phyloP scores from a whole-genome alignment of 1,140 invertebrate species.

The Dendroctonus valens region DNA sequence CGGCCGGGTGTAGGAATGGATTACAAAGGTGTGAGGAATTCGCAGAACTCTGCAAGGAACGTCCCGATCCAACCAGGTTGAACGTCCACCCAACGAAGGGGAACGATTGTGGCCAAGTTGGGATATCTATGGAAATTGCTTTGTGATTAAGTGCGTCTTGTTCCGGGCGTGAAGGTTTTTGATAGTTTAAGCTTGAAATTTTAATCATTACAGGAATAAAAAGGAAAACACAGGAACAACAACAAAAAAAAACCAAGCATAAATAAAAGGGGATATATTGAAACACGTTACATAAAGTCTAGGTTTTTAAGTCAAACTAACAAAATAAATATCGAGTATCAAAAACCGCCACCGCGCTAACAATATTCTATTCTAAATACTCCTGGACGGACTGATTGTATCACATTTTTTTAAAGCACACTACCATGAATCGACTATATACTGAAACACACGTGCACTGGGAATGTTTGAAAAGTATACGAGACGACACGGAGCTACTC shows the following conservation, averaged over 20 bases:
- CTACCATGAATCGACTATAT: too few relatives aligned
- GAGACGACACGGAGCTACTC: slow-evolving; percentile 8
- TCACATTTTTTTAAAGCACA: background rate
- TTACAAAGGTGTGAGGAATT: slow-evolving; percentile 88
- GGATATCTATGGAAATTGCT: background rate
- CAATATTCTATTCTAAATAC: background rate
- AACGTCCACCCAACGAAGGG: slow-evolving; percentile 73
- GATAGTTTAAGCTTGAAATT: background rate
- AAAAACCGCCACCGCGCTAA: slow-evolving; percentile 15
- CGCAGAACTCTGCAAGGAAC: slow-evolving; percentile 65
- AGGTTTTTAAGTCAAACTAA: slow-evolving; percentile 12
- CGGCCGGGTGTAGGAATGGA: slow-evolving; percentile 93
- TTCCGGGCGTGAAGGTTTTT: too few relatives aligned
- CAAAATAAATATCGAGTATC: slow-evolving; percentile 9
- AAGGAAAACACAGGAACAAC: background rate
- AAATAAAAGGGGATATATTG: slow-evolving; percentile 6
- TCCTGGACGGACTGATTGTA: too few relatives aligned
- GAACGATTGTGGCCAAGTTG: slow-evolving; percentile 56
- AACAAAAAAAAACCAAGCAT: slow-evolving; percentile 6
- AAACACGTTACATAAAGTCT: slow-evolving; percentile 2
- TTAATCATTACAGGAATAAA: background rate
- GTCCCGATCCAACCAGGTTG: slow-evolving; percentile 72
- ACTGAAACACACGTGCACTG: too few relatives aligned
- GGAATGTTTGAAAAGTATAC: too few relatives aligned
- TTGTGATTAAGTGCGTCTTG: too few relatives aligned